Evolutionary conservation across 1,140 invertebrate species (phyloP).

Genomic region (Chelonus insularis): DNA sequence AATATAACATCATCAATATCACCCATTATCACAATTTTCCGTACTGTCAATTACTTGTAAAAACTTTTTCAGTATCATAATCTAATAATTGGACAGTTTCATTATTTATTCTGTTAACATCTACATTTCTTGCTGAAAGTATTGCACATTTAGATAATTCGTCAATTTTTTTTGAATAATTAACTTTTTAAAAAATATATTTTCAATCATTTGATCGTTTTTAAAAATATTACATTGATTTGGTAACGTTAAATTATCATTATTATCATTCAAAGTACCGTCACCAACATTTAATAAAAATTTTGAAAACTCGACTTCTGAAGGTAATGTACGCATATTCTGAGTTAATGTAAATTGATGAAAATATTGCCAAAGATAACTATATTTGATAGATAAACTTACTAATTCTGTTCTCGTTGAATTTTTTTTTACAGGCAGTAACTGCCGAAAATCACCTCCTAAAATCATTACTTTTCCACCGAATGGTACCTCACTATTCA

Average conservation of each 20-base stretch:
- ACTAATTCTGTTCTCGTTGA: conserved; percentile 23
- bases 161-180: conserved; percentile 6
- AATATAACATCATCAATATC: conserved; percentile 10
- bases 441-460: conserved; percentile 36
- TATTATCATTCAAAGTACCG: conserved; percentile 8
- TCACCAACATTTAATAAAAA: conserved; percentile 29
- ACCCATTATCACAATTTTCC: conserved; percentile 10
- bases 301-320: conserved; percentile 24
- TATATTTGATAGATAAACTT: conserved; percentile 29
- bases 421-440: conserved; percentile 31
- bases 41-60: conserved; percentile 19
- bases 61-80: background rate
- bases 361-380: conserved; percentile 25
- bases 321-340: conserved; percentile 16
- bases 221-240: conserved; percentile 8
- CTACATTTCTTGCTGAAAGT: conserved; percentile 23
- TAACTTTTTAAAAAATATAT: conserved; percentile 17
- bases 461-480: conserved; percentile 36
- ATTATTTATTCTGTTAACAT: conserved; percentile 28
- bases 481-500: conserved; percentile 23
- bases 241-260: conserved; percentile 19
- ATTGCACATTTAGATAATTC: too few relatives aligned
- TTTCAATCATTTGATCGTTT: conserved; percentile 17
- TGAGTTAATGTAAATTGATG: conserved; percentile 22
- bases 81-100: conserved; percentile 24